Base-by-base conservation (phyloP, 2,888 invertebrate genomes). In the Drosophila nigricruria region DNA sequence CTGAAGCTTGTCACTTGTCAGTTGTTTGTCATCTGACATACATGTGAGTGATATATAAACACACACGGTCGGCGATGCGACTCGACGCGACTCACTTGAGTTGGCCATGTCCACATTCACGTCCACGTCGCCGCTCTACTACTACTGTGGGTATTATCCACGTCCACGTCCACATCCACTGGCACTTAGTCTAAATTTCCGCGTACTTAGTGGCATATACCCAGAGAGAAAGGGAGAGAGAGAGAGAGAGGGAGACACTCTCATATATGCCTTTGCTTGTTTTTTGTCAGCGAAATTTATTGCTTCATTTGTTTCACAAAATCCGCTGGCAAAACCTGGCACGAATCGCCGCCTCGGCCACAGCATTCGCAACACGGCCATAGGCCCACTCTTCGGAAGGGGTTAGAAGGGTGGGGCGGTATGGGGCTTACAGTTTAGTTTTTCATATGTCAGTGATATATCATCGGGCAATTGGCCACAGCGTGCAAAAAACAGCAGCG, bases 1-100 rank as follows among this genome's bases (percentile, higher is more conserved):
- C 79, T 90, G 89, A 90, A 82, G 89, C 90, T 85, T 90, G 91
- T 91, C 91, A 91, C 89, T 91, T 91, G 91, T 91, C 91, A 91
- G 91, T 90, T 91, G 91, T 91, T 91, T 91, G 91, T 91, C 91
- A 90, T 89, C 82, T 90, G 90, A 89, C 91, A 90, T 89, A 85
- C 78, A 90, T 90, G 90, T 87, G 90, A 91, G 90, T 90, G 91
- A 91, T 91, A 91, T 91, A 91, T 90, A 89, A 84, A 80, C 84
- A 87, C 81, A 85, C 88, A 73, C 86, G 82, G 88, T 77, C 73
- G 70, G 68, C 79, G 56, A 70, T 70, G 72, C 70, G 79, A 72
- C 69, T 76, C 43, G 63, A 49, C 20, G 66, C 69, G 78, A 70
- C 72, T 79, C 38, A 63, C 34, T 52, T 34, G 74, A 67, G 71